Conservation (phyloP, 2,113 vertebrate genomes). For the Lampris megalopsis region DNA sequence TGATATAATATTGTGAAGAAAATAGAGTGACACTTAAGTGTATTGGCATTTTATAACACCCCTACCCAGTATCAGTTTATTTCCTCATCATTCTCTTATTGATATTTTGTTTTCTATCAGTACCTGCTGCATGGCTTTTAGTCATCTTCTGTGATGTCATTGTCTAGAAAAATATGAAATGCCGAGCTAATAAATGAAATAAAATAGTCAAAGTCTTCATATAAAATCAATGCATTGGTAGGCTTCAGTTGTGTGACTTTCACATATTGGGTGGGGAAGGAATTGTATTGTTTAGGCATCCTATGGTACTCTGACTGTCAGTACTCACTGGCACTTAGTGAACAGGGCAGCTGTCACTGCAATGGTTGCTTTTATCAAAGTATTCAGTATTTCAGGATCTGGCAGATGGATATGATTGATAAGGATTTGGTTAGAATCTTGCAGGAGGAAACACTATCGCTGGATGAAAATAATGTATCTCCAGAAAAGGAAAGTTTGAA, state of each 20-base stretch:
- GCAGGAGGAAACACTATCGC: too few relatives aligned
- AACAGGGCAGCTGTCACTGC: slow-evolving; percentile 19
- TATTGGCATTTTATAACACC: too few relatives aligned
- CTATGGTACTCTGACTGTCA: neutral
- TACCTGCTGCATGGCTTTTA: neutral
- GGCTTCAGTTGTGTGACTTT: slow-evolving; percentile 31
- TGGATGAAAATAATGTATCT: too few relatives aligned
- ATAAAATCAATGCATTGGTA: slow-evolving; percentile 22
- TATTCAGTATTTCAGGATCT: slow-evolving; percentile 30
- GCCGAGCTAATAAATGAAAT: slow-evolving; percentile 16
- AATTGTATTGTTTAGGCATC: slow-evolving; percentile 5
- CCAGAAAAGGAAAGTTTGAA: too few relatives aligned
- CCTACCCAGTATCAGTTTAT: too few relatives aligned
- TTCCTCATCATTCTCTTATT: too few relatives aligned
- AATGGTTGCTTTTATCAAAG: slow-evolving; percentile 5
- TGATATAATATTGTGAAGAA: too few relatives aligned
- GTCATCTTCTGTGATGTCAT: neutral
- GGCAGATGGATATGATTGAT: slow-evolving; percentile 9
- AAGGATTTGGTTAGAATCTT: slow-evolving; percentile 8
- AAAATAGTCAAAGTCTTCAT: slow-evolving; percentile 11
- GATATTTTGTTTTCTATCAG: too few relatives aligned
- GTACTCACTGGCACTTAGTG: neutral
- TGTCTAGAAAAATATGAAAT: neutral
- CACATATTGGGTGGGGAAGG: neutral
- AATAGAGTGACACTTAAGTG: too few relatives aligned